These are phyloP conservation scores for Cheilosia impressa DNA, from an alignment of 2,888 invertebrate species.

Conservation along the genomic window DNA sequence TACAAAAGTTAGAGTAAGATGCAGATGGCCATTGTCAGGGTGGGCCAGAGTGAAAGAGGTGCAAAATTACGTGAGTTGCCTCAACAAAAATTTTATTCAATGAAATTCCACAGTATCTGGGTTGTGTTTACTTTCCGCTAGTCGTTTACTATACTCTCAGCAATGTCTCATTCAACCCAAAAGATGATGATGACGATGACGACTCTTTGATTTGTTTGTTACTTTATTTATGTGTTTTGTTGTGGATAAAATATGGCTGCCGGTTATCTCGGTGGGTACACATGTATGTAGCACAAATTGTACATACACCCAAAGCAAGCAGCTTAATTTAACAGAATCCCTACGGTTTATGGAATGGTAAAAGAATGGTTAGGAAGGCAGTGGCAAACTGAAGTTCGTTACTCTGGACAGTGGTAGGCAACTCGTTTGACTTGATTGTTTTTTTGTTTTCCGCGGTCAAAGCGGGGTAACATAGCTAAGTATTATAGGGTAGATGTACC, in stretches of 20 bases:
- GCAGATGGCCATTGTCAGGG: slow-evolving; percentile 18
- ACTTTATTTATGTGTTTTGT: slow-evolving; percentile 17
- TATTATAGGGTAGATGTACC: no score
- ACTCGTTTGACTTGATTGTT: background rate
- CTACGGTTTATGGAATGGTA: background rate
- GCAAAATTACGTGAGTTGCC: slow-evolving; percentile 58
- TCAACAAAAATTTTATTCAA: slow-evolving; percentile 71
- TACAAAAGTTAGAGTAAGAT: slow-evolving; percentile 45
- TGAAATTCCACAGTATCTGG: slow-evolving; percentile 73
- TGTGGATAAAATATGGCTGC: slow-evolving; percentile 67
- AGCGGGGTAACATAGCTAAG: no score
- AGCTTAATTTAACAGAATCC: no score
- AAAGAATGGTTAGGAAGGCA: background rate
- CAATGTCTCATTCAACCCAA: slow-evolving; percentile 24
- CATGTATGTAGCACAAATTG: background rate
- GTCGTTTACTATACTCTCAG: slow-evolving; percentile 7
- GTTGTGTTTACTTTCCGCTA: slow-evolving; percentile 74
- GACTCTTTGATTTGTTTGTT: slow-evolving; percentile 27
- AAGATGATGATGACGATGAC: slow-evolving; percentile 39
- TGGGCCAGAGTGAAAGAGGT: slow-evolving; percentile 45
- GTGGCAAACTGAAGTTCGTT: slow-evolving; percentile 58
- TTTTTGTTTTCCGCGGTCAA: slow-evolving; percentile 13
- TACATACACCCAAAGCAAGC: no score
- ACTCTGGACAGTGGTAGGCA: background rate
- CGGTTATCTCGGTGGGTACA: slow-evolving; percentile 46